Base-by-base conservation (phyloP, 1,140 invertebrate species). In the Pachyrhynchus sulphureomaculatus region DNA sequence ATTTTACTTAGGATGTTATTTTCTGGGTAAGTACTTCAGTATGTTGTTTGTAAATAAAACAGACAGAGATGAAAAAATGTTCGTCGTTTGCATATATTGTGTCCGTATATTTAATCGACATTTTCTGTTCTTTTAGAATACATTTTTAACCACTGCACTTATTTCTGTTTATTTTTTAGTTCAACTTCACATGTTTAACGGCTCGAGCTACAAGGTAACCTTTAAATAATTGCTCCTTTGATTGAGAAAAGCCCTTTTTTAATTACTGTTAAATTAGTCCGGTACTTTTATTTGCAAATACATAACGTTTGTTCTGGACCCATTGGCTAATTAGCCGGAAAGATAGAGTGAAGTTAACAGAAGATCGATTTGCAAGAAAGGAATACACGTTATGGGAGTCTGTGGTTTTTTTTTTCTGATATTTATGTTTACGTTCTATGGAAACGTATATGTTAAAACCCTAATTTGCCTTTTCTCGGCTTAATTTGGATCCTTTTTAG, bases 141-240 rank as follows among this genome's bases (percentile, higher is more conserved):
- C 24, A 26, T 26, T 26, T 26, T 8, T 8, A 26, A 44, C 47
- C 47, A 49, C 29, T 49, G 47, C 13, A 49, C 8, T 5, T 15
- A 5, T 32, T 49, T 33, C 18, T 13, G 4, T 49, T 33, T 9
- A n/a, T n/a, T 49, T 49, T 33, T 49, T 29, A 49, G 13, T 53
- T 29, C 45, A 48, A 36, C 52, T 61, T 61, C 58, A 61, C 58
- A 61, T 61, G 58, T 53, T 61, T 52, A 52, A 42, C 29, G n/a
- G 15, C 12, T 32, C 58, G 48, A 61, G 51, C 58, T 33, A 32
- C 18, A 48, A 45, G 41, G 42, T 62, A 62, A 62, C 42, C 44
- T 62, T 55, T 62, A 62, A 62, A 62, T 62, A 62, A 62, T 62
- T 56, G 52, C 60, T 62, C 60, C 52, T 56, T 62, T 62, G 49